phyloP scores from a whole-genome alignment of 2,113 vertebrate genomes.

The Origma solitaria region DNA sequence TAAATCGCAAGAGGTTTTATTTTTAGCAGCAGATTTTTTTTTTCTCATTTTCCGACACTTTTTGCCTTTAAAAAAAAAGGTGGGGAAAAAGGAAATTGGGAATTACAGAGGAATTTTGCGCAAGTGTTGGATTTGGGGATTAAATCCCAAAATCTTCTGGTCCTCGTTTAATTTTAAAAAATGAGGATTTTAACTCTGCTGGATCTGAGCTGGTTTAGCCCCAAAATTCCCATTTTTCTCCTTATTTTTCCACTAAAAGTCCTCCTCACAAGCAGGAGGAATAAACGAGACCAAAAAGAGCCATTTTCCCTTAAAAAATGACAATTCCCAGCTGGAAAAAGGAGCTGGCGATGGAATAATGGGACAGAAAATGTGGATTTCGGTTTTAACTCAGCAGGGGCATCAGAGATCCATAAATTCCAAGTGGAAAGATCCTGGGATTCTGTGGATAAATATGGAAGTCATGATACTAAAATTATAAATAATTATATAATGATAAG shows the following conservation, averaged over 20 bases:
- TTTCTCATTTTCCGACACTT: background rate
- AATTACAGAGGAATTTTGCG: background rate
- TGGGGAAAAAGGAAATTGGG: background rate
- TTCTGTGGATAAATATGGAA: background rate
- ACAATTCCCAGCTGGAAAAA: background rate
- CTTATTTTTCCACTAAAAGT: background rate
- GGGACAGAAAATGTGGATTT: fast-evolving
- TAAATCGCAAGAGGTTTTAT: conserved; percentile 63
- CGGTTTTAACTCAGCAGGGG: background rate
- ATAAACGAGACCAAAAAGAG: too few relatives aligned
- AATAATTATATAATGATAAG: too few relatives aligned
- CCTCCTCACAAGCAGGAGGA: background rate
- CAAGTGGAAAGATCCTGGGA: background rate
- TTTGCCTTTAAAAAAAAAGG: background rate
- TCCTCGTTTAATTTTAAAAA: background rate
- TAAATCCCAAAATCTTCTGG: background rate
- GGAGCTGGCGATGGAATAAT: fast-evolving
- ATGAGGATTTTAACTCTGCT: background rate
- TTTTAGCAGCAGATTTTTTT: conserved; percentile 50
- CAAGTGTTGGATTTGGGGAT: background rate
- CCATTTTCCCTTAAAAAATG: background rate
- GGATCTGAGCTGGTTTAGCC: background rate
- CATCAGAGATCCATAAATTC: background rate
- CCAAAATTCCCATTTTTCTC: background rate
- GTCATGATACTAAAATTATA: too few relatives aligned